Percentiles rank a stretch among this genome's conserved stretches.
These are phyloP conservation scores for Arvicola amphibius DNA, from an alignment of 2,797 vertebrate species.

Conservation along the genomic window DNA sequence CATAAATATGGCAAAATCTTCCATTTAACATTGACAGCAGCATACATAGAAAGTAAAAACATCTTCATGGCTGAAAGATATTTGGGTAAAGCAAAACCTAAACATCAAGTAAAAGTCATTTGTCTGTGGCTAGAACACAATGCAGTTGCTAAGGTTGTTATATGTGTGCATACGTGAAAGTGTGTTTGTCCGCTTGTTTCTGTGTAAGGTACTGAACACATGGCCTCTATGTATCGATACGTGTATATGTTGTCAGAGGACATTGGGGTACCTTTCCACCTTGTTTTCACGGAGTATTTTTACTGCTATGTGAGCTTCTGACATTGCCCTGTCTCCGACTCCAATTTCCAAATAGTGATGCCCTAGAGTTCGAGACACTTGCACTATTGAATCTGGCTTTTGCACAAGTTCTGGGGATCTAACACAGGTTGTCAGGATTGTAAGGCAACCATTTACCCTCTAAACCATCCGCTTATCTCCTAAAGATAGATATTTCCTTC, in stretches of 20 bases:
- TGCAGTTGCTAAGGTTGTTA: neutral
- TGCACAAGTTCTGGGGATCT: neutral
- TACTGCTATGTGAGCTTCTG: neutral
- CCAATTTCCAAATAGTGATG: neutral
- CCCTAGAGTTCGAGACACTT: neutral
- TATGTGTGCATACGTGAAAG: neutral
- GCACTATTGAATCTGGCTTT: neutral
- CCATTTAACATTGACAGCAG: conserved; percentile 58
- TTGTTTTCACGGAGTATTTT: neutral
- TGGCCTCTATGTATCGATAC: neutral
- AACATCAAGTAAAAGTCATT: neutral
- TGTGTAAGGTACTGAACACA: neutral
- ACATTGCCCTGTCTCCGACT: neutral
- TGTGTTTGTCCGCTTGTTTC: neutral
- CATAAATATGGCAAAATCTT: conserved; percentile 19
- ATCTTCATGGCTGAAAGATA: neutral
- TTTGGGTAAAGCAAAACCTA: neutral
- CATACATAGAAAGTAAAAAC: conserved; percentile 20
- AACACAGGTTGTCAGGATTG: neutral
- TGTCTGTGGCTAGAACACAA: conserved; percentile 19
- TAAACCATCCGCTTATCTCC: neutral
- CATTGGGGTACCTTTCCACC: neutral
- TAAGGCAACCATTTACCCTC: neutral
- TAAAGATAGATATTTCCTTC: neutral
- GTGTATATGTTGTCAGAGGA: too few species aligned